Conservation (phyloP, 2,113 vertebrate genomes). For the Halcyon malimbica region DNA sequence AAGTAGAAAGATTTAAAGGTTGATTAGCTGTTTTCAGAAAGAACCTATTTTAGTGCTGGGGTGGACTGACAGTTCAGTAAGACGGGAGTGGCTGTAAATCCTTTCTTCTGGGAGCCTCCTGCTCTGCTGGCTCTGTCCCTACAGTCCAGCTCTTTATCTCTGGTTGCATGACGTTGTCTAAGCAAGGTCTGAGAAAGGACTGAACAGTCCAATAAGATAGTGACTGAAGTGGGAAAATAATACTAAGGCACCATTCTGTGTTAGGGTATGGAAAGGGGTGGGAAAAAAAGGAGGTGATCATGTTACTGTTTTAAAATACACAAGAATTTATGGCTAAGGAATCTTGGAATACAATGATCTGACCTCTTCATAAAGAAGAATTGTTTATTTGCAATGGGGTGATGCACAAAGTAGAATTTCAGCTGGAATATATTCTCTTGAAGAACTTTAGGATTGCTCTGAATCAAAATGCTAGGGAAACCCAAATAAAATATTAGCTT, state of each 20-base stretch:
- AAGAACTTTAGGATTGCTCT: not conserved
- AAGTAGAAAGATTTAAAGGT: not conserved
- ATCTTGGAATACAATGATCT: not conserved
- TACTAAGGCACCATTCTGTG: not conserved
- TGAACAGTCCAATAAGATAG: not conserved
- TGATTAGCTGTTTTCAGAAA: constrained; percentile 19
- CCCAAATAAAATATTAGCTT: not conserved
- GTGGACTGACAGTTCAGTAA: constrained; percentile 47
- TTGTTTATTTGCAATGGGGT: not conserved
- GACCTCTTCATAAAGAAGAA: not conserved
- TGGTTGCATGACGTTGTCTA: not conserved
- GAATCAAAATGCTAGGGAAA: not conserved
- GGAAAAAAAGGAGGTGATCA: not conserved
- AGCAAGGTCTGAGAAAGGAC: not conserved
- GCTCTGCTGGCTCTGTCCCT: not conserved
- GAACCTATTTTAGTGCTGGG: constrained; percentile 20
- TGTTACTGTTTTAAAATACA: not conserved
- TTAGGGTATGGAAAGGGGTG: not conserved
- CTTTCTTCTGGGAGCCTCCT: not conserved
- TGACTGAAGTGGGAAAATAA: not conserved
- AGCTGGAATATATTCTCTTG: not conserved
- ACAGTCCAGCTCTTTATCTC: not conserved
- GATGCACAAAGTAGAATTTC: not conserved
- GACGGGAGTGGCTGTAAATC: constrained; percentile 60
- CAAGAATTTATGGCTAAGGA: not conserved